phyloP scores from a whole-genome alignment of 1,140 invertebrate species.

The Drosophila equinoxialis region DNA sequence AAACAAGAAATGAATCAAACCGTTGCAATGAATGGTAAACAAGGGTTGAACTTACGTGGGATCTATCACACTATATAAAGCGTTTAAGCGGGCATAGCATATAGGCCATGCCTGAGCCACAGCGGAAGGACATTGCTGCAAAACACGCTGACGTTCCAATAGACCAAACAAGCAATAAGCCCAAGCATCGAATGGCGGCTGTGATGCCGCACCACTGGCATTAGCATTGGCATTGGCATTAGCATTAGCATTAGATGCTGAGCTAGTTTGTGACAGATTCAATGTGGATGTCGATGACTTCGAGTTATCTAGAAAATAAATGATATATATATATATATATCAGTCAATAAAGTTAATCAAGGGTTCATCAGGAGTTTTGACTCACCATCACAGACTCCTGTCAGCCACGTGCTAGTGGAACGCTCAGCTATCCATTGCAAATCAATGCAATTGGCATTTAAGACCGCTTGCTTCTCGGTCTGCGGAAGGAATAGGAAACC shows the following conservation, averaged over 20 bases:
- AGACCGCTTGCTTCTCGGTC: constrained; percentile 92
- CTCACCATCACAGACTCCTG: constrained; percentile 84
- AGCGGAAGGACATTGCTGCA: constrained; percentile 92
- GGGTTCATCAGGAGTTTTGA: background rate
- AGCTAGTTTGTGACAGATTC: constrained; percentile 73
- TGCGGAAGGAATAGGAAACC: constrained; percentile 91
- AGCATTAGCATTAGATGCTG: constrained; percentile 39
- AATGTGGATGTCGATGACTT: constrained; percentile 81
- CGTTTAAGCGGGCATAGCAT: constrained; percentile 94
- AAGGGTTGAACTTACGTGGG: constrained; percentile 88
- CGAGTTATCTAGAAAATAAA: constrained; percentile 64
- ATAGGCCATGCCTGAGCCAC: constrained; percentile 97
- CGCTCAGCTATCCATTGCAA: constrained; percentile 97
- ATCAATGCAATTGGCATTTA: constrained; percentile 90
- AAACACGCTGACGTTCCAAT: constrained; percentile 89
- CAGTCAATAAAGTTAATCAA: too few species aligned
- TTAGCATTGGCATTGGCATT: constrained; percentile 24
- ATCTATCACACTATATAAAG: constrained; percentile 96
- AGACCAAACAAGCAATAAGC: constrained; percentile 93
- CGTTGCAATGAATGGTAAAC: too few species aligned
- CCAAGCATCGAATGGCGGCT: constrained; percentile 91
- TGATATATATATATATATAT: background rate
- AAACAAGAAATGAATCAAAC: constrained; percentile 5
- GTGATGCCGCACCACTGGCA: constrained; percentile 51
- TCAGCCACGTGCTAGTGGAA: constrained; percentile 94